These are phyloP conservation scores for Emmelina monodactyla DNA, from an alignment of 2,888 invertebrate species.

Conservation along the genomic window DNA sequence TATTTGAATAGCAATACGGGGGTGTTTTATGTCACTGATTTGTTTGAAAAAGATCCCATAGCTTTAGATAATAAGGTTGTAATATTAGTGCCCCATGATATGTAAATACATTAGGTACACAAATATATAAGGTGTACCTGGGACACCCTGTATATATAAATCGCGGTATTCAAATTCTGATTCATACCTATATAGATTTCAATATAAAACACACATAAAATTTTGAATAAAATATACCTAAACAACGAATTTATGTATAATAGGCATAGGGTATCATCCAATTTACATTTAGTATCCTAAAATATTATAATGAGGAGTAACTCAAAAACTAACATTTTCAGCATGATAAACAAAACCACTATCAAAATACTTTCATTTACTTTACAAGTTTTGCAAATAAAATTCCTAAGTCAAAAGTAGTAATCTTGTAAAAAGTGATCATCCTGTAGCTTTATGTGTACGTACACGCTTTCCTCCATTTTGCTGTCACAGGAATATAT, in stretches of 20 bases:
- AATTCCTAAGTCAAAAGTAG: conserved; percentile 1
- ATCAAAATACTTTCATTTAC: background rate
- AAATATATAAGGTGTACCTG: conserved; percentile 1
- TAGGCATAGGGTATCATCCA: conserved; percentile 3
- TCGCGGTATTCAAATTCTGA: background rate
- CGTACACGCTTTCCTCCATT: conserved; percentile 5
- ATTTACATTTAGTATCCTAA: conserved; percentile 4
- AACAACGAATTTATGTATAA: conserved; percentile 2
- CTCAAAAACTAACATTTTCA: conserved; percentile 4
- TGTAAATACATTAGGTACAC: conserved; percentile 1
- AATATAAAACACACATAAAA: background rate
- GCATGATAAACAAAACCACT: conserved; percentile 2
- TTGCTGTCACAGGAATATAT: conserved; percentile 1
- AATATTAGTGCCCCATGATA: conserved; percentile 1
- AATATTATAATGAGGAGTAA: conserved; percentile 2
- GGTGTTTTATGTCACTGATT: background rate
- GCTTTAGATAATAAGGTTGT: background rate
- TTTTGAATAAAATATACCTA: background rate
- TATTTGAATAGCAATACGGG: too few relatives aligned
- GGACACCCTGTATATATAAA: background rate
- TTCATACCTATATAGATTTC: conserved; percentile 1
- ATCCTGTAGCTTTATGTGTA: conserved; percentile 3
- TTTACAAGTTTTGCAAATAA: background rate
- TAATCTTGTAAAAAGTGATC: conserved; percentile 3
- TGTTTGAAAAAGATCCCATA: conserved; percentile 1